Percentiles rank a stretch among this genome's conserved stretches.
phyloP scores from a whole-genome alignment of 2,888 invertebrate genomes.

The Strigamia transsilvanica region DNA sequence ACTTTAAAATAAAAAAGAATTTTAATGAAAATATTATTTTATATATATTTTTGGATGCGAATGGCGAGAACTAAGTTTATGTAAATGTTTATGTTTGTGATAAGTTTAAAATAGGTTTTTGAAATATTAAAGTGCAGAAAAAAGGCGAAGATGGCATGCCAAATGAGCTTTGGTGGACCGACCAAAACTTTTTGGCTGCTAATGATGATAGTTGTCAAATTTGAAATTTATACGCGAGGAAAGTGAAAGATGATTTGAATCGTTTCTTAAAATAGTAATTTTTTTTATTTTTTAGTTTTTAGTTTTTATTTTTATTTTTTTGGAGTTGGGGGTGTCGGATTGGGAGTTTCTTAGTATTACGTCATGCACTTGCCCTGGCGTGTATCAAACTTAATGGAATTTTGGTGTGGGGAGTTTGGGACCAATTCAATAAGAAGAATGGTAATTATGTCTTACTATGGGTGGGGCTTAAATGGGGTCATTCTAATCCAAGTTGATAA shows the following conservation, averaged over 20 bases:
- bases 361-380: conserved; percentile 4
- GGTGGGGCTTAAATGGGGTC: conserved; percentile 30
- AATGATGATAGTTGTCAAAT: conserved; percentile 2
- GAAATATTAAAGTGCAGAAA: not conserved
- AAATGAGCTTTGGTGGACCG: conserved; percentile 30
- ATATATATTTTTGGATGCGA: not conserved
- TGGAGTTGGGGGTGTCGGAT: not conserved
- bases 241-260: not conserved
- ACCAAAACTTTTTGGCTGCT: not conserved
- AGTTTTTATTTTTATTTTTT: not conserved
- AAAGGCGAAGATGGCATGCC: not conserved
- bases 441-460: conserved; percentile 30
- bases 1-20: not conserved
- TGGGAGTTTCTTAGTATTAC: not conserved
- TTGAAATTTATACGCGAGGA: not conserved
- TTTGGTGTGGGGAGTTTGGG: conserved; percentile 21
- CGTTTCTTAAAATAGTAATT: not conserved
- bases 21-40: not conserved
- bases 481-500: conserved; percentile 26
- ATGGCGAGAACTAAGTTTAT: not conserved
- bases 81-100: not conserved
- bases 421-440: conserved; percentile 30
- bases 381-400: conserved; percentile 30
- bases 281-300: not conserved
- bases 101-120: conserved; percentile 8